Percentiles rank a stretch among this genome's conserved stretches.
Evolutionary conservation across 1,140 invertebrate genomes (phyloP).

Genomic region (Ostrea edulis): DNA sequence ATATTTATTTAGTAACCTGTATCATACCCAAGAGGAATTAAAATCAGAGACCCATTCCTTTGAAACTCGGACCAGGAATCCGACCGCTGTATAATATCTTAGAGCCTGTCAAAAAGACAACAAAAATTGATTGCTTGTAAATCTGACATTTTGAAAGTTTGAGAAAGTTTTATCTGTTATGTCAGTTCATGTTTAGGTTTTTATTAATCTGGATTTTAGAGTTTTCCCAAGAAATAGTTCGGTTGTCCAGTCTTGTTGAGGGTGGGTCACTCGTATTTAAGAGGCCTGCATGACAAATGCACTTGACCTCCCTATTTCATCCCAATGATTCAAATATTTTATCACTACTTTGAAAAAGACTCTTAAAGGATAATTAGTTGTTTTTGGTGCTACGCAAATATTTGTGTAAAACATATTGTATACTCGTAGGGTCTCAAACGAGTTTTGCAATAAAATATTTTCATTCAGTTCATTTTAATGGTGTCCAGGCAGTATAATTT

Average conservation of each 20-base stretch:
- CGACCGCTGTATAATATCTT: neutral
- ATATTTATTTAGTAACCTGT: neutral
- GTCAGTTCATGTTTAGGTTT: conserved; percentile 15
- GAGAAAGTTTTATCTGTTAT: conserved; percentile 26
- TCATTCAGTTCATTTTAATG: neutral
- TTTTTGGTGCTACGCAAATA: conserved; percentile 14
- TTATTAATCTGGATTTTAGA: conserved; percentile 33
- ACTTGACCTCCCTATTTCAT: neutral
- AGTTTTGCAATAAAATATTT: neutral
- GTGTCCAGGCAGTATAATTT: no score
- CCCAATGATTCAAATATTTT: neutral
- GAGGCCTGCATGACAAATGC: neutral
- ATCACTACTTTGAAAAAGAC: neutral
- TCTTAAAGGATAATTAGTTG: neutral
- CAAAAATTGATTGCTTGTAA: conserved; percentile 28
- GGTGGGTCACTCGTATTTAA: neutral
- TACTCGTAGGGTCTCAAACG: neutral
- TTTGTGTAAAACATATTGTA: conserved; percentile 1
- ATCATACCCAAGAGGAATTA: neutral
- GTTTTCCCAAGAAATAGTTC: conserved; percentile 20
- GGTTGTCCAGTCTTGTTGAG: neutral
- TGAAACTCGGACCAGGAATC: neutral
- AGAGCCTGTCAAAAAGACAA: neutral
- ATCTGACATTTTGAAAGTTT: conserved; percentile 20
- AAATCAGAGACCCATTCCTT: neutral